These are phyloP conservation scores for Leucophora obtusa DNA, from an alignment of 2,888 invertebrate genomes.

Conservation along the genomic window DNA sequence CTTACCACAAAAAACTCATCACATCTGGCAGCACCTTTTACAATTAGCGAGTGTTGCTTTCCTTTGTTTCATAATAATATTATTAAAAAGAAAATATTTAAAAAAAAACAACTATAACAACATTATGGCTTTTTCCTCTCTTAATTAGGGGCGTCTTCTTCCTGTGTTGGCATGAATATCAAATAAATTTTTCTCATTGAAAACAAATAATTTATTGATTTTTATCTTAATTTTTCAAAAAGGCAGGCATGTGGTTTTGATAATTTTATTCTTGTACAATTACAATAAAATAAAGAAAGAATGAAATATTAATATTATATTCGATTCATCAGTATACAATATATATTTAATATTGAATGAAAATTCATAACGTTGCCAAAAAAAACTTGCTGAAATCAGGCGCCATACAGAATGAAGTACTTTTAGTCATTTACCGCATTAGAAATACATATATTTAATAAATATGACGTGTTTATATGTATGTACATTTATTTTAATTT, in stretches of 20 bases:
- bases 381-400: not conserved
- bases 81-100: not conserved
- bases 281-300: not conserved
- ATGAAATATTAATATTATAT: not conserved
- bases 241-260: constrained; percentile 49
- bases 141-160: constrained; percentile 62
- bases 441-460: not conserved
- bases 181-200: constrained; percentile 12
- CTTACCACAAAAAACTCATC: no score
- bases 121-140: constrained; percentile 40
- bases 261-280: not conserved
- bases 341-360: not conserved
- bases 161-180: constrained; percentile 35
- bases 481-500: no score
- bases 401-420: not conserved
- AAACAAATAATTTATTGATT: constrained; percentile 35
- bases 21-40: no score
- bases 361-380: not conserved
- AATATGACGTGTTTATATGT: no score
- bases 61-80: not conserved
- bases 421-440: not conserved
- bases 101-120: not conserved
- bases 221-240: constrained; percentile 42
- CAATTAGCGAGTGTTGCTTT: no score
- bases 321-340: not conserved